phyloP scores from a whole-genome alignment of 2,888 invertebrate species.

The Cataglyphis altisquamis region DNA sequence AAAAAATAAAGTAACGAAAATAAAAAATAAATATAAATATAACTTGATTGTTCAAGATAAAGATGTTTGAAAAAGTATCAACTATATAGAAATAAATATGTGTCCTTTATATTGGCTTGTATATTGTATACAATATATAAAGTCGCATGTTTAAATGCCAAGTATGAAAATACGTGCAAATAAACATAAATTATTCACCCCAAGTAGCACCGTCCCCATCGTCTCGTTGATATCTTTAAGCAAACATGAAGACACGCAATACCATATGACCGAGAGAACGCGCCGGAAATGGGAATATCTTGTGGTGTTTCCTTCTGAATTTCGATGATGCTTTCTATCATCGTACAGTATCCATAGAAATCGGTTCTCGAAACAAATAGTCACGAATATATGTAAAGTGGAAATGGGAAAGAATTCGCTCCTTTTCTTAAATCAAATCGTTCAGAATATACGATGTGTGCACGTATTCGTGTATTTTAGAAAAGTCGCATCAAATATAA shows the following conservation, averaged over 20 bases:
- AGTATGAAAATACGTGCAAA: conserved; percentile 70
- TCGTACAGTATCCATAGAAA: conserved; percentile 68
- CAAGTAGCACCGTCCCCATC: conserved; percentile 71
- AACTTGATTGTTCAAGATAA: background rate
- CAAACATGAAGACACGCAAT: conserved; percentile 81
- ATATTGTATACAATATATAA: background rate
- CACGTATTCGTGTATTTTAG: conserved; percentile 19
- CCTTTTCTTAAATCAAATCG: conserved; percentile 50
- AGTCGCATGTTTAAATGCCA: conserved; percentile 50
- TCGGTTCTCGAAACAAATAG: conserved; percentile 74
- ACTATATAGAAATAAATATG: background rate
- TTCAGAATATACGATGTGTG: background rate
- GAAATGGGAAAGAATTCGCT: conserved; percentile 63
- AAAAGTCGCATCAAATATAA: conserved; percentile 6
- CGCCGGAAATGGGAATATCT: conserved; percentile 80
- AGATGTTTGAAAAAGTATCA: background rate
- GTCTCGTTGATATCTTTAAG: conserved; percentile 78
- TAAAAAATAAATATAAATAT: background rate
- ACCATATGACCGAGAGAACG: conserved; percentile 79
- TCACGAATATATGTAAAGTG: conserved; percentile 64
- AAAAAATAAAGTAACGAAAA: background rate
- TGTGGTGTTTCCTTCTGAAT: conserved; percentile 81
- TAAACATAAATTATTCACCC: conserved; percentile 84
- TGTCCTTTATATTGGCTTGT: background rate
- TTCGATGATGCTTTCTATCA: conserved; percentile 78